Evolutionary conservation across 2,888 invertebrate species (phyloP).

Genomic region (Carcina quercana): DNA sequence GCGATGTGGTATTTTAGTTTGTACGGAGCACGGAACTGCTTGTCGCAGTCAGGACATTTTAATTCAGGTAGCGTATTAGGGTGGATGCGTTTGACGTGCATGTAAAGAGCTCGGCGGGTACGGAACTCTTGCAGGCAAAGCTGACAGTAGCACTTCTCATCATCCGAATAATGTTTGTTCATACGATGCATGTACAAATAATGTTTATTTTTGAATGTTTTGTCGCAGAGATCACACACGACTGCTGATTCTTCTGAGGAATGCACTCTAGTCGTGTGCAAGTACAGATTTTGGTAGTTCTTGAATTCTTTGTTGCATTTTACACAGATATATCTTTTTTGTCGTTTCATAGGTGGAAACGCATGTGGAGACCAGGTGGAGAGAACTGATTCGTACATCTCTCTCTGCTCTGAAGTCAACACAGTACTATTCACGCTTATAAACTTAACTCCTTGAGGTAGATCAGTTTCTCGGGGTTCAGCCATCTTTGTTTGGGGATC

Average conservation of each 20-base stretch:
- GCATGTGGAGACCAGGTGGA: conserved; percentile 54
- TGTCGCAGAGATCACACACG: conserved; percentile 55
- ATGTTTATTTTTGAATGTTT: conserved; percentile 63
- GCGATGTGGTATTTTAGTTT: conserved; percentile 57
- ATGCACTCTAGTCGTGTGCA: conserved; percentile 60
- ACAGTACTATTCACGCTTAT: conserved; percentile 50
- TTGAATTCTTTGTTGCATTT: conserved; percentile 63
- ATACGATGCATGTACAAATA: conserved; percentile 66
- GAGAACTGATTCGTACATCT: conserved; percentile 63
- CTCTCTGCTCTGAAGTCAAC: conserved; percentile 51
- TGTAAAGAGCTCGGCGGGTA: conserved; percentile 51
- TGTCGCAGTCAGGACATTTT: conserved; percentile 56
- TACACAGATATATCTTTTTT: conserved; percentile 48
- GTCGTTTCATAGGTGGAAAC: conserved; percentile 8
- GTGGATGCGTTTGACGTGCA: conserved; percentile 57
- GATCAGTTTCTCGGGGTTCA: neutral
- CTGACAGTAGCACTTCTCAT: conserved; percentile 58
- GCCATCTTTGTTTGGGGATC: neutral
- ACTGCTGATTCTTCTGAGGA: conserved; percentile 60
- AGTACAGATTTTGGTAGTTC: conserved; percentile 58
- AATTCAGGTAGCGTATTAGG: conserved; percentile 55
- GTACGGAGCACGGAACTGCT: conserved; percentile 55
- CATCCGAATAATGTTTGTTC: conserved; percentile 65
- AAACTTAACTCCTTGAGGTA: conserved; percentile 36
- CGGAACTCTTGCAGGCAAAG: conserved; percentile 60